phyloP scores from a whole-genome alignment of 2,113 vertebrate genomes.

The Dromiciops gliroides region DNA sequence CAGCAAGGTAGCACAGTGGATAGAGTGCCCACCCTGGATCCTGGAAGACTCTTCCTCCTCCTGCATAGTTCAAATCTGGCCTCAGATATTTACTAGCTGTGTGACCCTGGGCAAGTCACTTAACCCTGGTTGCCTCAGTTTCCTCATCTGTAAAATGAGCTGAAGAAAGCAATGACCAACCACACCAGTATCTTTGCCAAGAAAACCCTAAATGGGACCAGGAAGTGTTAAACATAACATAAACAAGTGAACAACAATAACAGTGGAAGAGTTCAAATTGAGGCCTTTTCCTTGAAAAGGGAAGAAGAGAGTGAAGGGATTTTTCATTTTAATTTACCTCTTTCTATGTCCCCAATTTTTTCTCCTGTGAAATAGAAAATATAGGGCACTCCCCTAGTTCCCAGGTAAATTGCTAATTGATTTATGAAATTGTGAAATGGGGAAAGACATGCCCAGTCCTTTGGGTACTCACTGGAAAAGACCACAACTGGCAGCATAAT shows the following conservation, averaged over 20 bases:
- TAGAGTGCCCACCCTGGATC: no score
- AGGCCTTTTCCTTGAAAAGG: neutral
- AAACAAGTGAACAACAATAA: neutral
- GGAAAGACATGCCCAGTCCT: neutral
- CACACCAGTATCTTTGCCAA: neutral
- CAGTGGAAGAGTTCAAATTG: neutral
- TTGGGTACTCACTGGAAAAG: neutral
- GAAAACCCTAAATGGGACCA: neutral
- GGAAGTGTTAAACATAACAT: no score
- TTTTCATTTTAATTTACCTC: neutral
- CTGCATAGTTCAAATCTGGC: neutral
- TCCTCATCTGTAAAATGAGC: neutral
- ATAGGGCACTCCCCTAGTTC: neutral
- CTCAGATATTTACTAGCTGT: neutral
- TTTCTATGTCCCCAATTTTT: neutral
- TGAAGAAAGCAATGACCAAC: neutral
- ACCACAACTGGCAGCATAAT: neutral
- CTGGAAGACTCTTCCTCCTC: neutral
- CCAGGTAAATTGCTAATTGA: neutral
- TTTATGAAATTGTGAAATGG: neutral
- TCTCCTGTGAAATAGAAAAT: neutral
- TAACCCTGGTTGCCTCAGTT: neutral
- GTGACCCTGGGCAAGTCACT: neutral
- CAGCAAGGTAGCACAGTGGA: neutral
- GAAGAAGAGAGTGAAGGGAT: neutral